phyloP scores from a whole-genome alignment of 2,888 invertebrate genomes.

The Crematogaster levior region DNA sequence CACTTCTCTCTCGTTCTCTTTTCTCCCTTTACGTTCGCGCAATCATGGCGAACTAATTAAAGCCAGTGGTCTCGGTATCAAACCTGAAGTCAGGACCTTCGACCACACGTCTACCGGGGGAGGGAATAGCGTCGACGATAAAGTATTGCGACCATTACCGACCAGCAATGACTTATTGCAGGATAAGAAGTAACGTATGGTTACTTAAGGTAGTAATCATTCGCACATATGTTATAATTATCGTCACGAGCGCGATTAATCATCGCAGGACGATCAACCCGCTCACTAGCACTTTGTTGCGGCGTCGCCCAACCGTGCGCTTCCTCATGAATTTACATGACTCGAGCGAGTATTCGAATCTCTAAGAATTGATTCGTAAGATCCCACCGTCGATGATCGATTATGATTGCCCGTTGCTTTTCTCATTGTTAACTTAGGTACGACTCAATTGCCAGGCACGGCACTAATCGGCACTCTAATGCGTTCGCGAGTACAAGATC shows the following conservation, averaged over 20 bases:
- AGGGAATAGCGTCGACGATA: conserved; percentile 62
- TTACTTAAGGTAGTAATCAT: conserved; percentile 72
- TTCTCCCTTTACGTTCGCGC: conserved; percentile 53
- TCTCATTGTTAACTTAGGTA: not conserved
- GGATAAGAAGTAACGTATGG: conserved; percentile 66
- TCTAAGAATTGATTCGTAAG: conserved; percentile 30
- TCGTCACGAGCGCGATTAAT: conserved; percentile 69
- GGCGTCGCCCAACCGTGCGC: conserved; percentile 7
- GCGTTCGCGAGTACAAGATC: conserved; percentile 2
- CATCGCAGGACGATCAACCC: conserved; percentile 50
- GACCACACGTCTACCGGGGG: conserved; percentile 65
- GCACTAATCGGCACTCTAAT: conserved; percentile 44
- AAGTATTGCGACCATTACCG: conserved; percentile 68
- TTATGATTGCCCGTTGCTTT: conserved; percentile 12
- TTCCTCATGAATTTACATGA: conserved; percentile 51
- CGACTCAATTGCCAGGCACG: conserved; percentile 31
- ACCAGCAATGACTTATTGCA: conserved; percentile 70
- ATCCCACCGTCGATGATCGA: conserved; percentile 19
- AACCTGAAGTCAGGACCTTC: conserved; percentile 50
- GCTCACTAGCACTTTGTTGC: conserved; percentile 50
- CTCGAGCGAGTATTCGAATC: conserved; percentile 11
- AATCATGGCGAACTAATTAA: conserved; percentile 66
- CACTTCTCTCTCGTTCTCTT: conserved; percentile 34
- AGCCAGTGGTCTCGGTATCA: conserved; percentile 59
- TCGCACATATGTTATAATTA: conserved; percentile 74